phyloP scores from a whole-genome alignment of 2,113 vertebrate genomes.

The Phalacrocorax carbo region DNA sequence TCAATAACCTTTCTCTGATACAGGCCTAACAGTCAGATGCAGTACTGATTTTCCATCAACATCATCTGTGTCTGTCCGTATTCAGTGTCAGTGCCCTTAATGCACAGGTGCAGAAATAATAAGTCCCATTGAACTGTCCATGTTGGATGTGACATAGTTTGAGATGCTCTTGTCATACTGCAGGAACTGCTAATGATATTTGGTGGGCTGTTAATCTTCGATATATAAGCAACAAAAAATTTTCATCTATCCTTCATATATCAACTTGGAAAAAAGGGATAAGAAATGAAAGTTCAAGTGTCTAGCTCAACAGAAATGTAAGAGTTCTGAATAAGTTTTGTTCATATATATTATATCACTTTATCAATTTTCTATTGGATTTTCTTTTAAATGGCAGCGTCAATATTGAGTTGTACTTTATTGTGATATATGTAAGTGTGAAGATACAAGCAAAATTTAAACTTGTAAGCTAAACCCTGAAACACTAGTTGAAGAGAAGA shows the following conservation, averaged over 20 bases:
- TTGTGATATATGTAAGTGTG: background rate
- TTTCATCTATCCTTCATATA: background rate
- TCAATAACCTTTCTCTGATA: background rate
- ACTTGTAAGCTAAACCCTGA: background rate
- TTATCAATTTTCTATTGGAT: background rate
- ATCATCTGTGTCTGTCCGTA: background rate
- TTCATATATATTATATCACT: background rate
- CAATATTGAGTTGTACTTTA: background rate
- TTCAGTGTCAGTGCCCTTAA: background rate
- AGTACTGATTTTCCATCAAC: background rate
- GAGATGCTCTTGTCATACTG: background rate
- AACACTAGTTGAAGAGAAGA: background rate
- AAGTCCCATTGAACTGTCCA: background rate
- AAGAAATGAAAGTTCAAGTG: background rate
- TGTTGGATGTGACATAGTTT: background rate
- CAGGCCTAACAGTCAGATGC: background rate
- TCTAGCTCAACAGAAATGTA: background rate
- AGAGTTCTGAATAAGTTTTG: background rate
- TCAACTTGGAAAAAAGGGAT: background rate
- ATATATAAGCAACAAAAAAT: background rate
- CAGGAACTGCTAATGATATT: background rate
- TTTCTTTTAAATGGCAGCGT: background rate
- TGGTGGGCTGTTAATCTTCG: background rate
- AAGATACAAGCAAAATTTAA: background rate
- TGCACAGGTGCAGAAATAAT: background rate